A percentile compares a stretch with the other conserved stretches of the same genome.
Conservation (phyloP, 2,888 invertebrate species). For the Epinotia nisella region DNA sequence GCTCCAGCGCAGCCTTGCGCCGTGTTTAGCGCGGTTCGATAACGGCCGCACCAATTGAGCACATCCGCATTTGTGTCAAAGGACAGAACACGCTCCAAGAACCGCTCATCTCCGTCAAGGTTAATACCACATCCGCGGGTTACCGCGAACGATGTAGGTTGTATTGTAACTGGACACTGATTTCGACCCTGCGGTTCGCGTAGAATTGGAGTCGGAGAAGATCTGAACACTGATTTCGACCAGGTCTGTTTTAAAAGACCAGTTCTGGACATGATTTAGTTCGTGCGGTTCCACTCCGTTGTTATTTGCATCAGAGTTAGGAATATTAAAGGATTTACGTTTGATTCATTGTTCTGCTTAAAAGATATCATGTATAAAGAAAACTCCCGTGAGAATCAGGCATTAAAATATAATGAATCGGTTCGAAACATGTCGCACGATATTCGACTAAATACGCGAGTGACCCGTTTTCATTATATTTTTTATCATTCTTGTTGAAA, state of each 20-base stretch:
- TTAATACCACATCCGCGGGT: slow-evolving; percentile 70
- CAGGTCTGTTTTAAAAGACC: neutral
- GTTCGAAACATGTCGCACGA: too few species aligned
- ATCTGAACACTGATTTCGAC: neutral
- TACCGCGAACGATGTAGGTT: slow-evolving; percentile 57
- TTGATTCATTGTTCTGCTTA: neutral
- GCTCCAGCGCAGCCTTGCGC: slow-evolving; percentile 67
- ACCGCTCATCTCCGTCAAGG: slow-evolving; percentile 78
- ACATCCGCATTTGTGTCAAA: slow-evolving; percentile 83
- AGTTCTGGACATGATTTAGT: neutral
- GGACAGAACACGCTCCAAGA: slow-evolving; percentile 80
- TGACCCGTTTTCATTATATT: too few species aligned
- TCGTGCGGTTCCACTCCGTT: neutral
- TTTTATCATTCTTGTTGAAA: too few species aligned
- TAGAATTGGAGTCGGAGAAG: neutral
- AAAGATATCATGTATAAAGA: too few species aligned
- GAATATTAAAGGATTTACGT: neutral
- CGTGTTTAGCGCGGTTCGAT: slow-evolving; percentile 82
- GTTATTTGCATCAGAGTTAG: neutral
- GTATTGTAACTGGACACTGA: slow-evolving; percentile 51
- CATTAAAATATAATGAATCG: too few species aligned
- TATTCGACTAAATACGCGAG: too few species aligned
- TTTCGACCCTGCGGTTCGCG: slow-evolving; percentile 8
- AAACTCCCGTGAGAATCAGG: too few species aligned
- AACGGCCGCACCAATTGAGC: slow-evolving; percentile 78